Percentiles rank a stretch among this genome's conserved stretches.
These are phyloP conservation scores for Cepaea nemoralis DNA, from an alignment of 1,140 invertebrate genomes.

Conservation along the genomic window DNA sequence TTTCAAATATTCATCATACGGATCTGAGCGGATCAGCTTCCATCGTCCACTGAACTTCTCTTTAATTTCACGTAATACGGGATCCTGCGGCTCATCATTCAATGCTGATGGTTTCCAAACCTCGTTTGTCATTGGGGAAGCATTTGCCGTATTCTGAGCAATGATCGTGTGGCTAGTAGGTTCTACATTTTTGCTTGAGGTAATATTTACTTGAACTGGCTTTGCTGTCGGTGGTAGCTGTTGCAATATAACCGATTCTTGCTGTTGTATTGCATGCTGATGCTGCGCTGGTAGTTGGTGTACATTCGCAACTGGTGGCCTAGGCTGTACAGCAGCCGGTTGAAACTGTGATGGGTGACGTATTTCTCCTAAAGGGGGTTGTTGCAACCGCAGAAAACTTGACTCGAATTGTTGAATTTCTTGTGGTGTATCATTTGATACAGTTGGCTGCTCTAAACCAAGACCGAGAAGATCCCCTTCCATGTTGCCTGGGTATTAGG, in stretches of 20 bases:
- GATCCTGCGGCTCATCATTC: background rate
- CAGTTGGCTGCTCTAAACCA: background rate
- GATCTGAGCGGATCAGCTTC: constrained; percentile 25
- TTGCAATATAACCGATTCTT: background rate
- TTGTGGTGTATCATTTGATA: background rate
- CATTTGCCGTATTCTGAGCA: background rate
- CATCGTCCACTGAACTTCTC: constrained; percentile 19
- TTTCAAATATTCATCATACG: constrained; percentile 33
- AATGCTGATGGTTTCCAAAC: background rate
- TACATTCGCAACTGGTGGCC: background rate
- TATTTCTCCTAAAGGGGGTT: background rate
- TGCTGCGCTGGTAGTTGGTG: no score
- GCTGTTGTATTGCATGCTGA: background rate
- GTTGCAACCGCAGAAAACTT: background rate
- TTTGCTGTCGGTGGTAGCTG: background rate
- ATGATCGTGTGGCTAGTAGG: background rate
- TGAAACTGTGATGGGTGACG: background rate
- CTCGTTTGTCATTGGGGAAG: background rate
- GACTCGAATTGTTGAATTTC: background rate
- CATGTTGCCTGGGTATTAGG: background rate
- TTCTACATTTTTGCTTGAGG: background rate
- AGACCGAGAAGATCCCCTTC: constrained; percentile 6
- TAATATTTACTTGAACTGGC: background rate
- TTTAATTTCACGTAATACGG: constrained; percentile 11
- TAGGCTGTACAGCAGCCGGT: background rate